Conservation (phyloP, 2,888 invertebrate genomes). For the Trissoscelio sp. region DNA sequence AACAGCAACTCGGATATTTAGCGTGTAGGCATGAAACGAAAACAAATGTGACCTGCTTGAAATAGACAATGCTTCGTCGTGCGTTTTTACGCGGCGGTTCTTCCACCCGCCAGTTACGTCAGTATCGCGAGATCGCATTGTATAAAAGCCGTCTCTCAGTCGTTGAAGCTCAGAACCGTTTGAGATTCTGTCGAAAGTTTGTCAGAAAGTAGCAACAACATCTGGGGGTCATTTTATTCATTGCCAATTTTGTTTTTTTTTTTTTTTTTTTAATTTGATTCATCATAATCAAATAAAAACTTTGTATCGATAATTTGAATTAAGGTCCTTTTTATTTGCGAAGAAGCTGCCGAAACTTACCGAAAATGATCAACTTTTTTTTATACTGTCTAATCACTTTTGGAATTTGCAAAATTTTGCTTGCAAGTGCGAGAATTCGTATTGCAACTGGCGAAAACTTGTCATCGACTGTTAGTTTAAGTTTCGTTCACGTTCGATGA, state of each 20-base stretch:
- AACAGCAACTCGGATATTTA: constrained; percentile 23
- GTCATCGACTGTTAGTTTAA: constrained; percentile 69
- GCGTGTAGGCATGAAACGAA: constrained; percentile 39
- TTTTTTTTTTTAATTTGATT: no score
- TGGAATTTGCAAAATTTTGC: no score
- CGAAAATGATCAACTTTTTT: no score
- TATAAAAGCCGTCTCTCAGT: constrained; percentile 74
- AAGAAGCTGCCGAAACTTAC: constrained; percentile 50
- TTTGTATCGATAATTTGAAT: no score
- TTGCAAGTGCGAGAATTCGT: constrained; percentile 3
- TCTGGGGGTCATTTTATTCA: no score
- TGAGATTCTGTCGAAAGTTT: constrained; percentile 51
- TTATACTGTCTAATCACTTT: no score
- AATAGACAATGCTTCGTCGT: constrained; percentile 79
- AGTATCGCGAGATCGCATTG: constrained; percentile 74
- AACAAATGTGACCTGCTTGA: constrained; percentile 70
- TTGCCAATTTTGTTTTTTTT: no score
- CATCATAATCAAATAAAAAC: no score
- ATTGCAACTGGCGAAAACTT: constrained; percentile 59
- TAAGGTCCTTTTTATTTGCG: constrained; percentile 18
- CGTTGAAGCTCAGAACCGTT: constrained; percentile 71
- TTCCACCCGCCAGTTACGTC: constrained; percentile 73
- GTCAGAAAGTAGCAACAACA: constrained; percentile 13
- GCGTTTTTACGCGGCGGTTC: constrained; percentile 71
- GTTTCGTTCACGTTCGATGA: constrained; percentile 77